phyloP scores from a whole-genome alignment of 1,140 invertebrate genomes.

The Scaptomyza montana region DNA sequence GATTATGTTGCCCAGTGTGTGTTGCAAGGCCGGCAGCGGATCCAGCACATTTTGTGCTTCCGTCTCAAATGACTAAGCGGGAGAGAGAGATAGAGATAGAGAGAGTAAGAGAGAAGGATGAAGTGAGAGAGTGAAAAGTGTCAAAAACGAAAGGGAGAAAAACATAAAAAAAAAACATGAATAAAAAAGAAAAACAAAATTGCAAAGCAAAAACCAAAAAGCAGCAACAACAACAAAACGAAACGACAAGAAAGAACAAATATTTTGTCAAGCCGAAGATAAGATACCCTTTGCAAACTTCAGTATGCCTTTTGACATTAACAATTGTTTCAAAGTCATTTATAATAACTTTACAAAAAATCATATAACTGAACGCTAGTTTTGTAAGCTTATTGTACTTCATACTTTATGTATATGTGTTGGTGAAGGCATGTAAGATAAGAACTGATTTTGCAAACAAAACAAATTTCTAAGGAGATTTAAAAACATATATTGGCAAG shows the following conservation, averaged over 20 bases:
- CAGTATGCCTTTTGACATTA: too few relatives aligned
- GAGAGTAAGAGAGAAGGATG: background rate
- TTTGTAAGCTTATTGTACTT: too few relatives aligned
- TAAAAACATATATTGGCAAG: too few relatives aligned
- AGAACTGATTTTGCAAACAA: too few relatives aligned
- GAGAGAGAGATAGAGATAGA: slow-evolving; percentile 6
- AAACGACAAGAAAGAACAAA: background rate
- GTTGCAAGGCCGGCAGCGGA: slow-evolving; percentile 84
- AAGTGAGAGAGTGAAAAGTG: slow-evolving; percentile 35
- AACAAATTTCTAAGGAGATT: too few relatives aligned
- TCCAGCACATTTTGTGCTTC: slow-evolving; percentile 46
- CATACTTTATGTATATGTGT: too few relatives aligned
- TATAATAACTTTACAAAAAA: too few relatives aligned
- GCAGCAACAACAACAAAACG: too few relatives aligned
- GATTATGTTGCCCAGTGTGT: slow-evolving; percentile 90
- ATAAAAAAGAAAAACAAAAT: background rate
- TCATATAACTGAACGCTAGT: too few relatives aligned
- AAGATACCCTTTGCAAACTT: background rate
- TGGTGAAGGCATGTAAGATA: too few relatives aligned
- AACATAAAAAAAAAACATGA: slow-evolving; percentile 8
- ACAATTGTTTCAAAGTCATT: too few relatives aligned
- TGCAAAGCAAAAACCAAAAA: slow-evolving; percentile 8
- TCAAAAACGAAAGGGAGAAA: slow-evolving; percentile 28
- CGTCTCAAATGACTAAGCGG: slow-evolving; percentile 24
- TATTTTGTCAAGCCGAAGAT: background rate